Conservation (phyloP, 2,113 vertebrate genomes). For the Typhlomys cinereus region DNA sequence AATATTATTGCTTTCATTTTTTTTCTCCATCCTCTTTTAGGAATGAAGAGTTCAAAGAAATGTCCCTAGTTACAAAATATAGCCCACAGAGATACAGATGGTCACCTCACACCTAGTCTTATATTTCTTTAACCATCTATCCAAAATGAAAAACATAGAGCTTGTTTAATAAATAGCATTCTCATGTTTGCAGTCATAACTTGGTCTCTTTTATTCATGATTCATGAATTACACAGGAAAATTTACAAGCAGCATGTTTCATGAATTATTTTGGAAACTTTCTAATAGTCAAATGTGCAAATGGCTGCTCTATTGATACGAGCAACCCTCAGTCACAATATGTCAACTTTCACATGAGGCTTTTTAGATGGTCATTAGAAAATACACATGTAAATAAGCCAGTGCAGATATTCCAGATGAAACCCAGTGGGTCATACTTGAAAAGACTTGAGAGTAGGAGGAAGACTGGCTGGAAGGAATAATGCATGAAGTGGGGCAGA, state of each 20-base stretch:
- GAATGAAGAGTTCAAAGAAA: background rate
- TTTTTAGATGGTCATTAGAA: slow-evolving; percentile 29
- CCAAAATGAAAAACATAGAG: background rate
- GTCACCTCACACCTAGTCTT: background rate
- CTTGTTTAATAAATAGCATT: background rate
- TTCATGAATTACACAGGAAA: background rate
- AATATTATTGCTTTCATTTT: background rate
- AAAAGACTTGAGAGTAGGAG: too few relatives aligned
- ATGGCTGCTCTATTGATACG: background rate
- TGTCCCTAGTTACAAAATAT: background rate
- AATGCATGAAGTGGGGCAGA: too few relatives aligned
- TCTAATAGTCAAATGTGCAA: background rate
- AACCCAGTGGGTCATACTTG: too few relatives aligned
- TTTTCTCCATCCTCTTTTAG: too few relatives aligned
- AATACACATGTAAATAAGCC: background rate
- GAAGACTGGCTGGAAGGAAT: too few relatives aligned
- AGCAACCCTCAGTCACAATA: background rate
- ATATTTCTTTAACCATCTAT: background rate
- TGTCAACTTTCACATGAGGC: background rate
- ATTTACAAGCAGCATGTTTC: too few relatives aligned
- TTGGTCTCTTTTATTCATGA: background rate
- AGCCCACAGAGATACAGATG: background rate
- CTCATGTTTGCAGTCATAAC: background rate
- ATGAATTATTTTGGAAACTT: background rate
- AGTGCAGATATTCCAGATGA: too few relatives aligned